Evolutionary conservation across 2,797 vertebrate species (phyloP), one percentile per base, ranked within the genome.

Genomic region (Syncerus caffer): DNA sequence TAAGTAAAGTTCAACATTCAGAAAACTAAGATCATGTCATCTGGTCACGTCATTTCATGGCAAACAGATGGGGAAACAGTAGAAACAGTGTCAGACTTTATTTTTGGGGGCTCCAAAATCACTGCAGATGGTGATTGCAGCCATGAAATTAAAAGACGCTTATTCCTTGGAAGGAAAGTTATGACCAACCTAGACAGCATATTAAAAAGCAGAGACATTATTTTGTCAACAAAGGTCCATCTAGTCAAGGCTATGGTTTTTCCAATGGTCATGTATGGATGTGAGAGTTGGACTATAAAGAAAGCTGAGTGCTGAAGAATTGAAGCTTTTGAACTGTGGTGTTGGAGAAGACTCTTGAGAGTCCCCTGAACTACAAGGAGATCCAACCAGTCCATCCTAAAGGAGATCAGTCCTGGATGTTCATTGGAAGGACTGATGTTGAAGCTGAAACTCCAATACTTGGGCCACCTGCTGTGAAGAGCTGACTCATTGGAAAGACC

Each of bases 71-170:
- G 29, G 3, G 60, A 62, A 31, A 62, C 3, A 31, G 0, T 4
- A 29, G 14, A 57, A 57, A 10, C 55, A 57, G 55, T 57, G 8
- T 8, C 29, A 3, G 60, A 31, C 60, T 62, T 62, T 62, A 62
- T 16, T 31, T 62, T 31, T 0, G 0, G 0, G 60, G 60, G 29
- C 29, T 0, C 29, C 60, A 31, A 62, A 62, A 31, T 62, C 29
- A 62, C 29, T 31, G 14, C 29, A 31, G 29, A 62, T 62, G 60
- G 29, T 62, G 29, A 62, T 1, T 16, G 14, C 29, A 31, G 29
- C 29, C 60, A 62, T 67, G 8, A 34, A 67, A 67, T 6, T 67
- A 10, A 19, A 34, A 67, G 62, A 67, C 0, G 4, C 16, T 67
- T 67, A 19, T 4, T 67, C 31, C 31, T 10, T 67, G 8, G 31